Evolutionary conservation across 2,888 invertebrate genomes (phyloP), one percentile per base, ranked within the genome.

Genomic region (Eristalinus aeneus): DNA sequence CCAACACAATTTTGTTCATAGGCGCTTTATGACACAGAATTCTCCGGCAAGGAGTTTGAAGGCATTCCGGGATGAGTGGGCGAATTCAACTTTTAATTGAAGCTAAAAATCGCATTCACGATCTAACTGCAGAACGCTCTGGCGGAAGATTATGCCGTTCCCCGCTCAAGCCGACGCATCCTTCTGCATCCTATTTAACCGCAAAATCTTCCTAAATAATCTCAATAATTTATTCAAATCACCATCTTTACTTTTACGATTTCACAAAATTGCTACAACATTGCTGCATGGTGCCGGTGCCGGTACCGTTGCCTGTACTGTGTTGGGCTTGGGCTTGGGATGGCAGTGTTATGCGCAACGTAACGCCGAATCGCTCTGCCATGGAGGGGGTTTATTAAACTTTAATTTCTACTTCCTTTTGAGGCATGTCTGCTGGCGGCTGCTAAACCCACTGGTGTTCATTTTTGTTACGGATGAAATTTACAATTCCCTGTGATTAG

Each of bases 141-240:
- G 27, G 60, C 20, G n/a, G 22, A 31, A 0, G 12, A 12, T 23
- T 23, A 22, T 60, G 60, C 23, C 63, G 32, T 63, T 27, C 34
- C 34, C 63, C 10, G 12, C 31, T n/a, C 63, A n/a, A 10, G 12
- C 56, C 23, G 56, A 22, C 56, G 61, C 73, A 68, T 65, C 53
- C 61, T 53, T 67, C 32, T 65, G 72, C 60, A 74, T 74, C 74
- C 68, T 58, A 80, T 68, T 80, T 74, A 74, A 65, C 81, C 81
- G 36, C 81, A 76, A 71, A 81, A 81, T 81, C 74, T 78, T 56
- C 75, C 67, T 67, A 72, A 78, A 77, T 74, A 78, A 86, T 86
- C 71, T 77, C 63, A 79, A 87, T 87, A 79, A 87, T 83, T 83
- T 83, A 87, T 87, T 83, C 78, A 87, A 87, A 87, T 87, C 78